A percentile compares a stretch with the other conserved stretches of the same genome.
phyloP scores from a whole-genome alignment of 64 coral and sea anemone genomes.

The Actinia tenebrosa region DNA sequence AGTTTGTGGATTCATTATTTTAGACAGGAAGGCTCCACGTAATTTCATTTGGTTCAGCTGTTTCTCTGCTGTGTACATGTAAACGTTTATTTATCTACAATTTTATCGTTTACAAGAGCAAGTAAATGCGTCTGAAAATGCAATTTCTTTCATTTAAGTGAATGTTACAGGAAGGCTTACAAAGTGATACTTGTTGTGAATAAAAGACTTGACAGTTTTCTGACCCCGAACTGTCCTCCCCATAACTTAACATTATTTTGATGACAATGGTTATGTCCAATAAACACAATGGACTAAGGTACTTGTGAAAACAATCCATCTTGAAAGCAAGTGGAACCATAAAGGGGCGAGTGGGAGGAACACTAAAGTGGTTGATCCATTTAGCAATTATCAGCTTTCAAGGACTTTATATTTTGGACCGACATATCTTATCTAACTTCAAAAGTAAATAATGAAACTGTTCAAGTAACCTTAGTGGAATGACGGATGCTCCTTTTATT shows the following conservation, averaged over 20 bases:
- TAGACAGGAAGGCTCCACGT: no score
- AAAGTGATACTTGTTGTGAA: background rate
- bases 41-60: no score
- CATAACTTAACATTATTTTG: background rate
- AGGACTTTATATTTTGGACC: background rate
- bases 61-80: no score
- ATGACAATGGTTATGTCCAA: background rate
- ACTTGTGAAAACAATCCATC: background rate
- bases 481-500: no score
- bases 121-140: background rate
- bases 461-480: background rate
- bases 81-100: no score
- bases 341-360: background rate
- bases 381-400: background rate
- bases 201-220: background rate
- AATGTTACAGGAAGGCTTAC: background rate
- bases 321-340: background rate
- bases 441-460: background rate
- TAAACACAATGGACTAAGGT: background rate
- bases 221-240: background rate
- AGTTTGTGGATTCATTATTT: no score
- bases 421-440: background rate
- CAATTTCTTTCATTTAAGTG: background rate
- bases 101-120: background rate
- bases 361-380: background rate